phyloP scores from a whole-genome alignment of 2,797 vertebrate genomes.

The Apogon hyalosoma region DNA sequence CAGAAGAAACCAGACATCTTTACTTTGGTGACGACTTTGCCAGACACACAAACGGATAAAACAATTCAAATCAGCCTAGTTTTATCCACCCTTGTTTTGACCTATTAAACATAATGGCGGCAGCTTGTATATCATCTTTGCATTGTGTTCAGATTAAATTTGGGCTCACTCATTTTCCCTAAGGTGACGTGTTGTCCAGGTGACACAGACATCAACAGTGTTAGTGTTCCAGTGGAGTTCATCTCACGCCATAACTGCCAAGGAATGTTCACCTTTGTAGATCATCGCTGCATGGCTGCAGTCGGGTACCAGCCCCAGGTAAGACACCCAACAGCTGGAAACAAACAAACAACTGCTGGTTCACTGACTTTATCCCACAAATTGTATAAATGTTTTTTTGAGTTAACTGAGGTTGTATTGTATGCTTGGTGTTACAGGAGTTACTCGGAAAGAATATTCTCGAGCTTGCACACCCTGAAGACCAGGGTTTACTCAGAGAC shows the following conservation, averaged over 20 bases:
- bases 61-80: neutral
- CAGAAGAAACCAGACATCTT: too few relatives aligned
- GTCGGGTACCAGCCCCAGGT: conserved; percentile 96
- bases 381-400: neutral
- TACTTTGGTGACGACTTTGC: neutral
- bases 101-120: neutral
- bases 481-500: conserved; percentile 93
- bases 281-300: conserved; percentile 92
- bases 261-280: conserved; percentile 94
- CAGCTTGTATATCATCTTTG: neutral
- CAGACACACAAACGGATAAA: neutral
- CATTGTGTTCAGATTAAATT: neutral
- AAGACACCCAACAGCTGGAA: conserved; percentile 19
- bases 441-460: conserved; percentile 95
- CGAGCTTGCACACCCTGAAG: conserved; percentile 94
- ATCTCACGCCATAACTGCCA: conserved; percentile 96
- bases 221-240: conserved; percentile 94
- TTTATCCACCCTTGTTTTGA: neutral
- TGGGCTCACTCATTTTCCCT: neutral
- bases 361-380: neutral
- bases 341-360: neutral
- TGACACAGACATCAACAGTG: conserved; percentile 88
- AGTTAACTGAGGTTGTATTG: neutral
- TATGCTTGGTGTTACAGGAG: conserved; percentile 82
- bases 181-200: conserved; percentile 95